Evolutionary conservation across 2,113 vertebrate genomes (phyloP), one percentile per base, ranked within the genome.

Genomic region (Pachycephala philippinensis): DNA sequence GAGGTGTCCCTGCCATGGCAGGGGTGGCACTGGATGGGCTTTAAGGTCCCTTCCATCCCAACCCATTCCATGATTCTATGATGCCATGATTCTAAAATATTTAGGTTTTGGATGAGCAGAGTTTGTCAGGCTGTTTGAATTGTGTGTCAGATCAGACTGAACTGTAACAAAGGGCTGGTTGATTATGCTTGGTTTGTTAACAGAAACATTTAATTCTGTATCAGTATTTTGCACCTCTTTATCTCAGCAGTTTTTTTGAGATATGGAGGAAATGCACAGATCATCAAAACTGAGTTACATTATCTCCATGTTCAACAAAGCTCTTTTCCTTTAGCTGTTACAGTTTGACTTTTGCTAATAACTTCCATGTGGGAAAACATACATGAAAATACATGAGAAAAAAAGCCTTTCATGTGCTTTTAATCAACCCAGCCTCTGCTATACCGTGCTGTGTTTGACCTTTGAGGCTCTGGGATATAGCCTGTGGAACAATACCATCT

Each of bases 401-500:
- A 50, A 33, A 42, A 24, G 12, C n/a, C 26, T n/a, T 37, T 79
- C 66, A 56, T 78, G 5, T 27, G 64, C 16, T 40, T 92, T 31
- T 44, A n/a, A 2, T 26, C 79, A 50, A 7, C 35, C 17, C 24
- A 54, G 30, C 42, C 77, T 53, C 45, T 74, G 54, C 20, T 64
- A 72, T 31, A 60, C 63, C 61, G 17, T 47, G 69, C 74, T 52
- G 37, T 17, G 23, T 40, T 50, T 96, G 88, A 93, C 93, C 90
- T 84, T 68, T 42, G 76, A 88, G 76, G 64, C 79, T 91, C 64
- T 92, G 59, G 14, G 80, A 74, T 88, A 93, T 95, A 97, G 92
- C 83, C 84, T 92, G 92, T 96, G 95, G 94, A 97, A 94, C 95
- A 92, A 89, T 96, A 96, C 96, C 97, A 96, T 89, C 92, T 96